Evolutionary conservation across 2,888 invertebrate species (phyloP).

Genomic region (Rhyacophila evoluta): DNA sequence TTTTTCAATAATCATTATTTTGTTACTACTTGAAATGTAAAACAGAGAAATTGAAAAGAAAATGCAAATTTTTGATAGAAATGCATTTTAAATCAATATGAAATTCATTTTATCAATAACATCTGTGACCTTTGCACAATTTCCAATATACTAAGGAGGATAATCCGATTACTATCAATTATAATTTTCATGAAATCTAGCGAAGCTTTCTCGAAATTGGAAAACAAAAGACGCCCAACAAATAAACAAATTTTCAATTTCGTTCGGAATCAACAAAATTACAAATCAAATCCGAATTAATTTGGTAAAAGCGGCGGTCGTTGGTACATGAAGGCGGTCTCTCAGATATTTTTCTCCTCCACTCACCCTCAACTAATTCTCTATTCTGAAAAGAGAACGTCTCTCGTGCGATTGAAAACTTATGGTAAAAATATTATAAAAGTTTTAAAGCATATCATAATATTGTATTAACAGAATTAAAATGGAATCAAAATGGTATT

Average conservation of each 20-base stretch:
- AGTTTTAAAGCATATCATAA: too few relatives aligned
- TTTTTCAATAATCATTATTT: too few relatives aligned
- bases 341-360: background rate
- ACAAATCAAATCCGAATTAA: slow-evolving; percentile 17
- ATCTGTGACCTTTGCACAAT: background rate
- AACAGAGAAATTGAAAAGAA: too few relatives aligned
- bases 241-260: background rate
- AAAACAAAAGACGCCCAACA: background rate
- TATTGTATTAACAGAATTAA: too few relatives aligned
- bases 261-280: slow-evolving; percentile 3
- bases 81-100: too few relatives aligned
- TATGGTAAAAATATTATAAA: background rate
- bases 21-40: too few relatives aligned
- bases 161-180: background rate
- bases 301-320: background rate
- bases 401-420: background rate
- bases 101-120: background rate
- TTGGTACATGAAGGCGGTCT: background rate
- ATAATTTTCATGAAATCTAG: background rate
- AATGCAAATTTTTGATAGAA: too few relatives aligned
- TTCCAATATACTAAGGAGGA: background rate
- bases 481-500: too few relatives aligned
- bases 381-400: too few relatives aligned
- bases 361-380: too few relatives aligned
- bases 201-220: background rate